Conservation (phyloP, 1,140 invertebrate species). For the Hylaeus volcanicus region DNA sequence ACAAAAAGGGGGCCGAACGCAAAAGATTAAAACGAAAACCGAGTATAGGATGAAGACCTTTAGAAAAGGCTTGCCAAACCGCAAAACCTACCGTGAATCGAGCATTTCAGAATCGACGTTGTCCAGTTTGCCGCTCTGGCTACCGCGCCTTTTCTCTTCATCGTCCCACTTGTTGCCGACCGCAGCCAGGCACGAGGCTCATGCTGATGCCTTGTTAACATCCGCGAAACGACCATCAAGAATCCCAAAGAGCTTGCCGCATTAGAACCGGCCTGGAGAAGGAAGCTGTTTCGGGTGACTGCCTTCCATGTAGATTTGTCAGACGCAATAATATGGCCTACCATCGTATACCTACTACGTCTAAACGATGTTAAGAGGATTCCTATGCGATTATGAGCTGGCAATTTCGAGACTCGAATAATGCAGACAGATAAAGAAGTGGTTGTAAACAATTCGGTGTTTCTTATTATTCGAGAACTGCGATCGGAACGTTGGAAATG, state of each 20-base stretch:
- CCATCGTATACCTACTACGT: slow-evolving; percentile 13
- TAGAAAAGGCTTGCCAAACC: slow-evolving; percentile 46
- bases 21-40: slow-evolving; percentile 27
- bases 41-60: slow-evolving; percentile 31
- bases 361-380: slow-evolving; percentile 38
- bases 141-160: slow-evolving; percentile 62
- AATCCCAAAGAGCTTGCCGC: slow-evolving; percentile 78
- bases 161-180: slow-evolving; percentile 64
- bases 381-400: slow-evolving; percentile 21
- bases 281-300: slow-evolving; percentile 44
- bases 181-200: slow-evolving; percentile 75
- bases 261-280: slow-evolving; percentile 56
- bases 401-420: slow-evolving; percentile 28
- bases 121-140: slow-evolving; percentile 42
- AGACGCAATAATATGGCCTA: slow-evolving; percentile 30
- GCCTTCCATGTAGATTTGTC: slow-evolving; percentile 40
- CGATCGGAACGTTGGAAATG: neutral
- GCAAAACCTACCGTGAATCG: slow-evolving; percentile 61
- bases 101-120: slow-evolving; percentile 55
- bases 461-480: neutral
- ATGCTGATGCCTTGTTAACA: slow-evolving; percentile 80
- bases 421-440: slow-evolving; percentile 26
- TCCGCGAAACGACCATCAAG: slow-evolving; percentile 77
- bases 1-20: neutral
- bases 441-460: slow-evolving; percentile 30